Evolutionary conservation across 2,113 vertebrate genomes (phyloP), one percentile per base, ranked within the genome.

Genomic region (Ptilonorhynchus violaceus): DNA sequence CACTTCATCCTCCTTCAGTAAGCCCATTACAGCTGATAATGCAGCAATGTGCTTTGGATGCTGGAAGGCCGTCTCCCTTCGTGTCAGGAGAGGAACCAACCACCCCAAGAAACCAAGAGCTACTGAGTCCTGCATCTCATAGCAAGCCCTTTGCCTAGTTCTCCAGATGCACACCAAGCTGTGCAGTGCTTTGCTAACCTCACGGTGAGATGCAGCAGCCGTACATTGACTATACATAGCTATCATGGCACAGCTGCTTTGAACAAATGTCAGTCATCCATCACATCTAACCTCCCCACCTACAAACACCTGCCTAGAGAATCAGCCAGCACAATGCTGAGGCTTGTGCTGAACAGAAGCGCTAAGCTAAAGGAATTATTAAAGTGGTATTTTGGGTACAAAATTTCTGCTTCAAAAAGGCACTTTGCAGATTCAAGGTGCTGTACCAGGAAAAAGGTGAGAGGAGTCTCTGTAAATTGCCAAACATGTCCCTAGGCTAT

Each of bases 41-140:
- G 1, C 13, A 35, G n/a, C 30, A 52, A 9, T 1, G 28, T 2
- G 2, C n/a, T 59, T 33, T 0, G 27, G 47, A 13, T 2, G 6
- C 11, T 6, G 2, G 53, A 41, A 85, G 64, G 58, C 33, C 20
- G 6, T 19, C 39, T 72, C 5, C 31, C 13, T 66, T 41, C 0
- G 0, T 10, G 22, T 17, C 33, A 53, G 46, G 37, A 41, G 20
- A 81, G 49, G 33, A 67, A 56, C 13, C 7, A 73, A n/a, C 3
- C n/a, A 33, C 22, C 5, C 5, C 33, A 62, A 62, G 22, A 31
- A 67, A 69, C 9, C 16, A 49, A 53, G 15, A 21, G 24, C 39
- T 50, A 37, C 15, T 0, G 3, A 49, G 28, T 35, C 52, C 55
- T 42, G 56, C 2, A 7, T 24, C 80, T 76, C 53, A 64, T 1